These are phyloP conservation scores for Ciona savignyi DNA, from an alignment of 23 tunicate genomes.

Conservation along the genomic window DNA sequence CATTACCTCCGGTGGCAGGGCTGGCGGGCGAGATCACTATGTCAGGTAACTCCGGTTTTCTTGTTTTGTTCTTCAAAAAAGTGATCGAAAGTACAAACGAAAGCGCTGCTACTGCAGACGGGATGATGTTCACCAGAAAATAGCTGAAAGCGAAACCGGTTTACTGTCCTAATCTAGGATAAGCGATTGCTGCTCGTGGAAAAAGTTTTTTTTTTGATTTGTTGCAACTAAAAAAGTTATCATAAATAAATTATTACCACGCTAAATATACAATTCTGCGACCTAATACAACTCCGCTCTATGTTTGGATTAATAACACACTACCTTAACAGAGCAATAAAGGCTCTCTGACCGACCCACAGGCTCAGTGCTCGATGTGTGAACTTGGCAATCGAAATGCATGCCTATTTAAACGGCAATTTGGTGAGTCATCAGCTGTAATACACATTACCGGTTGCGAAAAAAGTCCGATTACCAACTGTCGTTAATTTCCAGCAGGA, in stretches of 20 bases:
- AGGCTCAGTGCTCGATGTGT: constrained; percentile 1
- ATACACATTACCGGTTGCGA: not conserved
- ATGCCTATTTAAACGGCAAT: not conserved
- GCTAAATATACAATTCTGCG: not conserved
- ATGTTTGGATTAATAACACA: not conserved
- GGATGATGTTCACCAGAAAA: not conserved
- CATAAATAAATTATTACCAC: too few species aligned
- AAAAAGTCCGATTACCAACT: not conserved
- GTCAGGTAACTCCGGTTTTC: not conserved
- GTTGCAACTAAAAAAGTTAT: too few species aligned
- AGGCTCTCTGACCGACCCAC: not conserved
- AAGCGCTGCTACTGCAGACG: not conserved
- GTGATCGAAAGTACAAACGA: not conserved
- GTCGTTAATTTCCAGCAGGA: constrained; percentile 1
- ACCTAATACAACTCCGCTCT: not conserved
- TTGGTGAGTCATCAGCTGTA: constrained; percentile 1
- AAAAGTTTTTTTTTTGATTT: too few species aligned
- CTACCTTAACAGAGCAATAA: not conserved
- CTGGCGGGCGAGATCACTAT: not conserved
- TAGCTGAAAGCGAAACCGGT: not conserved
- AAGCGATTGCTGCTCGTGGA: too few species aligned
- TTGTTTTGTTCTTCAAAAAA: not conserved
- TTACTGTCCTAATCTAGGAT: not conserved
- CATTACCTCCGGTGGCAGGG: not conserved
- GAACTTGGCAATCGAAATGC: constrained; percentile 1